Conservation (phyloP, 2,113 vertebrate genomes). For the Sceloporus undulatus region DNA sequence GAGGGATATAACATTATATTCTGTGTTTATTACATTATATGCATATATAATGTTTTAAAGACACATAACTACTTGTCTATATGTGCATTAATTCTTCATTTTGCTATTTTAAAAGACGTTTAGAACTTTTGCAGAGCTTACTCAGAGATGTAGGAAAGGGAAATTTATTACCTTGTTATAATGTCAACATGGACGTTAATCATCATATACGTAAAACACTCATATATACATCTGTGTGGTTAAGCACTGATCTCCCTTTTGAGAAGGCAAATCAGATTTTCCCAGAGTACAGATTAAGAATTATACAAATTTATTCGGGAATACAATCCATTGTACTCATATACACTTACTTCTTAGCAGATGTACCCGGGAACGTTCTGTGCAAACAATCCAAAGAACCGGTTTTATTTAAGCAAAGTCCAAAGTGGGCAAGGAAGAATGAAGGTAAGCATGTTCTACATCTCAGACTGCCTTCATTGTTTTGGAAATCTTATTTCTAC, state of each 20-base stretch:
- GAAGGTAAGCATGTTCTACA: neutral
- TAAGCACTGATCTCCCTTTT: neutral
- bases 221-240: neutral
- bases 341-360: neutral
- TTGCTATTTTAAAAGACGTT: no score
- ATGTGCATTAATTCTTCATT: no score
- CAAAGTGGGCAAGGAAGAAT: neutral
- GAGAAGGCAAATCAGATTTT: neutral
- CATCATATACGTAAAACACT: neutral
- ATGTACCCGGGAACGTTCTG: neutral
- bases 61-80: no score
- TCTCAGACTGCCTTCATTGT: neutral
- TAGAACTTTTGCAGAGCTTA: neutral
- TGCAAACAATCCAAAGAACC: neutral
- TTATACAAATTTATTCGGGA: neutral
- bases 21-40: no score
- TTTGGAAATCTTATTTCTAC: neutral
- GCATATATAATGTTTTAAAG: no score
- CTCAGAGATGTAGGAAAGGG: neutral
- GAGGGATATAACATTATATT: no score
- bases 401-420: neutral
- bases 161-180: neutral
- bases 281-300: neutral
- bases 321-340: neutral
- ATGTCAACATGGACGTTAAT: neutral